Conservation (phyloP, 2,888 invertebrate species). For the Torymus aiolomorphi region DNA sequence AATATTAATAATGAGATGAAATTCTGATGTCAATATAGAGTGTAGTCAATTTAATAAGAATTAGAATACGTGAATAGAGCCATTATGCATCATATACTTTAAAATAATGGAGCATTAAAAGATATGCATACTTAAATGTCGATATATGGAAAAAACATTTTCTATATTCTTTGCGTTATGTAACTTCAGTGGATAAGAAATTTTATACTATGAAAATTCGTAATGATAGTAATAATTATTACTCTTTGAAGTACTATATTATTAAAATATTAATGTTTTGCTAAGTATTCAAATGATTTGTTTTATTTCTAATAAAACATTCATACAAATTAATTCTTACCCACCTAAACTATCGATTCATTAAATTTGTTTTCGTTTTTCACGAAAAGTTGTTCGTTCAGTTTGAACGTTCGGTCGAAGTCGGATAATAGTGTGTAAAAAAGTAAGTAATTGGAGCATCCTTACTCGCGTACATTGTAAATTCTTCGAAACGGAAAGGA, state of each 20-base stretch:
- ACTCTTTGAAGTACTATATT: constrained; percentile 16
- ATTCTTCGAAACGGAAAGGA: constrained; percentile 18
- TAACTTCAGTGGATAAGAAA: constrained; percentile 28
- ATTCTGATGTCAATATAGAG: constrained; percentile 53
- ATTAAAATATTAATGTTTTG: constrained; percentile 35
- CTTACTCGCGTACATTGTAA: constrained; percentile 19
- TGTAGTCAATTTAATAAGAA: constrained; percentile 44
- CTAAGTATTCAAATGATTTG: constrained; percentile 33
- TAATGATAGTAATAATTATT: constrained; percentile 28
- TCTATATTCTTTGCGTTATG: constrained; percentile 34
- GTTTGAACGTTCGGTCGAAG: no score
- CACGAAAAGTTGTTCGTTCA: background rate
- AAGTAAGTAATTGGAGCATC: background rate
- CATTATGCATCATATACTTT: constrained; percentile 53
- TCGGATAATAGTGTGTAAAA: background rate
- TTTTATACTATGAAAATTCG: constrained; percentile 35
- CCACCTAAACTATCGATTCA: constrained; percentile 34
- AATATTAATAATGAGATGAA: constrained; percentile 13
- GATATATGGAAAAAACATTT: constrained; percentile 21
- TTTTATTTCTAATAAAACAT: constrained; percentile 31
- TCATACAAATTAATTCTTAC: background rate
- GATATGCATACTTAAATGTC: constrained; percentile 32
- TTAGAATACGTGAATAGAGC: constrained; percentile 55
- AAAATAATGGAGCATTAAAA: constrained; percentile 25
- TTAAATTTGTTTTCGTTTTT: constrained; percentile 22